Percentiles rank a stretch among this genome's conserved stretches.
Conservation (phyloP, 2,888 invertebrate species). For the Drepana falcataria region DNA sequence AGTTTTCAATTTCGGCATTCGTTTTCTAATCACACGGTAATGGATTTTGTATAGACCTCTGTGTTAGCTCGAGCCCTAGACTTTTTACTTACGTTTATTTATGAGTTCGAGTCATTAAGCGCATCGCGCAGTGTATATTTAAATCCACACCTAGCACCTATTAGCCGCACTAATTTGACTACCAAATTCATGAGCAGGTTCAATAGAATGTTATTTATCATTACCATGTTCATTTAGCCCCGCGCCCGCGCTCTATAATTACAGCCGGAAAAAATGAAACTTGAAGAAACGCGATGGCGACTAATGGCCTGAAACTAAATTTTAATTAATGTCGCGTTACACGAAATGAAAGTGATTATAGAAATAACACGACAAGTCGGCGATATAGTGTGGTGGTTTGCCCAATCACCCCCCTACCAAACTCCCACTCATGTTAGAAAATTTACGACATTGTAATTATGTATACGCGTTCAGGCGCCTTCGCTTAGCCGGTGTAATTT, state of each 20-base stretch:
- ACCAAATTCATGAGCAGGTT: conserved; percentile 71
- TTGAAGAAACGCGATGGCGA: conserved; percentile 74
- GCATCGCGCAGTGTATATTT: conserved; percentile 54
- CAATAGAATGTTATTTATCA: conserved; percentile 76
- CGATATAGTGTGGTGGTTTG: conserved; percentile 41
- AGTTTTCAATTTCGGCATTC: conserved; percentile 52
- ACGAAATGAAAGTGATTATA: conserved; percentile 76
- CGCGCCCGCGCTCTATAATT: conserved; percentile 71
- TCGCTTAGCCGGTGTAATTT: conserved; percentile 62
- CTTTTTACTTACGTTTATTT: conserved; percentile 11
- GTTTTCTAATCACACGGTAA: conserved; percentile 65
- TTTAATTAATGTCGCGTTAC: conserved; percentile 79
- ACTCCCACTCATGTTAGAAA: conserved; percentile 60
- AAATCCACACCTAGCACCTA: conserved; percentile 65
- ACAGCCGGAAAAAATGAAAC: conserved; percentile 68
- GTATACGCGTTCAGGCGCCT: conserved; percentile 66
- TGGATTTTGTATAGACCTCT: conserved; percentile 27
- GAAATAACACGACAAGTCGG: conserved; percentile 71
- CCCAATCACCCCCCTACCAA: conserved; percentile 33
- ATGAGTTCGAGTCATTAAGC: conserved; percentile 48
- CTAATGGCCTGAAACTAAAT: conserved; percentile 79
- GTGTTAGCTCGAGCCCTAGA: conserved; percentile 9
- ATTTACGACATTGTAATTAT: conserved; percentile 74
- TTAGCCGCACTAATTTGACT: conserved; percentile 74
- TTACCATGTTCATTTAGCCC: conserved; percentile 72